Evolutionary conservation across 2,888 invertebrate genomes (phyloP).

Genomic region (Margaritifera margaritifera): DNA sequence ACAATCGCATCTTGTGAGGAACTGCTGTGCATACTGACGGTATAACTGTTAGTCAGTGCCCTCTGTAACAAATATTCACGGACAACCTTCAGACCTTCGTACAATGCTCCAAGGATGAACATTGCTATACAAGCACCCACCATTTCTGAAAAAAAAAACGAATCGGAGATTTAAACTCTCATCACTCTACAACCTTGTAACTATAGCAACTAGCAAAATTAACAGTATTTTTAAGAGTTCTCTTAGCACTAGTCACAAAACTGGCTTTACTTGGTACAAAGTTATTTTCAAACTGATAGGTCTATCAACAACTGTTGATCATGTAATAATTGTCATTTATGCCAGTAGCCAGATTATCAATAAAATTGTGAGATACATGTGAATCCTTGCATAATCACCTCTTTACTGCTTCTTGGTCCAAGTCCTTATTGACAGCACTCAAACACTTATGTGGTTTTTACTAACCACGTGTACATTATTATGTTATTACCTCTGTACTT

Average conservation of each 20-base stretch:
- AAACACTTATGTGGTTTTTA: too few relatives aligned
- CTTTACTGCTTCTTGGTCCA: too few relatives aligned
- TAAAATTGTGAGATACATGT: too few relatives aligned
- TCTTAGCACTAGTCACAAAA: too few relatives aligned
- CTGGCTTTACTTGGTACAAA: background rate
- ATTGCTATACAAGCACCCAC: conserved; percentile 93
- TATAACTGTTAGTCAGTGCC: conserved; percentile 40
- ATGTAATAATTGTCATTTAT: too few relatives aligned
- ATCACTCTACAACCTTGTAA: background rate
- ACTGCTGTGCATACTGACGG: conserved; percentile 17
- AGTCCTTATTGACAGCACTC: too few relatives aligned
- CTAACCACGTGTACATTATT: too few relatives aligned
- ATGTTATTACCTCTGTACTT: too few relatives aligned
- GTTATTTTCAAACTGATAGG: background rate
- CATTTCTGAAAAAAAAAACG: conserved; percentile 73
- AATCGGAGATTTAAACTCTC: background rate
- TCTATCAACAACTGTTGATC: background rate
- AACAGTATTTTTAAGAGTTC: too few relatives aligned
- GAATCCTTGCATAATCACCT: too few relatives aligned
- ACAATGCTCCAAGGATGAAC: conserved; percentile 91
- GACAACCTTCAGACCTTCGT: conserved; percentile 95
- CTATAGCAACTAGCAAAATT: background rate
- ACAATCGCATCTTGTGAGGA: conserved; percentile 45
- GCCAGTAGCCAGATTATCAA: too few relatives aligned
- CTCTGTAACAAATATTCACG: conserved; percentile 72